Base-by-base conservation (phyloP, 2,113 vertebrate species). In the Eidolon helvum region DNA sequence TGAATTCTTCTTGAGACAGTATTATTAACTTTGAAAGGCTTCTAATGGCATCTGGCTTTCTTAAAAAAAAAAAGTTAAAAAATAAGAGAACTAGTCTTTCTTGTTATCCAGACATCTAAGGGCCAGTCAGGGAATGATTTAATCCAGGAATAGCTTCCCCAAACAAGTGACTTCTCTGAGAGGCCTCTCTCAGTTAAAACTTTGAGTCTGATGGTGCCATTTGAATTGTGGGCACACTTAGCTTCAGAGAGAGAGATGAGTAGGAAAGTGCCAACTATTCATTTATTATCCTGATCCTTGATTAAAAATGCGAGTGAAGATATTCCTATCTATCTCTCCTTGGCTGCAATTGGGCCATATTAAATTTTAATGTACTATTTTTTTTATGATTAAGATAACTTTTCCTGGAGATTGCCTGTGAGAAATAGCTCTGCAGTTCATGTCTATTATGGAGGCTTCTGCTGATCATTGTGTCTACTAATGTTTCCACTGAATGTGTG, bases 331-430 rank as follows among this genome's bases (percentile, higher is more conserved):
- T 84, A 21, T 95, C 61, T 93, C 59, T 38, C 59, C n/a, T 63
- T 30, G 86, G 30, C 30, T 72, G 61, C 28, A 95, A 77, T 55
- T 80, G 85, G 82, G 80, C n/a, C 63, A 85, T 94, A 78, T 90
- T 90, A 94, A 80, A 40, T 96, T 97, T 82, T 91, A 80, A 88
- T 94, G 40, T 96, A 43, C 89, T 92, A 15, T 94, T 97, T 96
- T 8, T 65, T 80, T 94, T 96, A 85, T 92, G 57, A 87, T 90
- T 84, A 74, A 93, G 94, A 53, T 91, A 87, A 87, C 28, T 69
- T 96, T 96, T 96, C 65, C 65, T 95, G 22, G 63, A 61, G 59
- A 35, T 75, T 97, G 84, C 53, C 66, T 94, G 22, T 55, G 33
- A 38, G 45, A 95, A 85, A 50, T 68, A 65, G 40, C 19, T 45